A percentile compares a stretch with the other conserved stretches of the same genome.
Conservation (phyloP, 2,797 vertebrate genomes). For the Diplodus sargus region DNA sequence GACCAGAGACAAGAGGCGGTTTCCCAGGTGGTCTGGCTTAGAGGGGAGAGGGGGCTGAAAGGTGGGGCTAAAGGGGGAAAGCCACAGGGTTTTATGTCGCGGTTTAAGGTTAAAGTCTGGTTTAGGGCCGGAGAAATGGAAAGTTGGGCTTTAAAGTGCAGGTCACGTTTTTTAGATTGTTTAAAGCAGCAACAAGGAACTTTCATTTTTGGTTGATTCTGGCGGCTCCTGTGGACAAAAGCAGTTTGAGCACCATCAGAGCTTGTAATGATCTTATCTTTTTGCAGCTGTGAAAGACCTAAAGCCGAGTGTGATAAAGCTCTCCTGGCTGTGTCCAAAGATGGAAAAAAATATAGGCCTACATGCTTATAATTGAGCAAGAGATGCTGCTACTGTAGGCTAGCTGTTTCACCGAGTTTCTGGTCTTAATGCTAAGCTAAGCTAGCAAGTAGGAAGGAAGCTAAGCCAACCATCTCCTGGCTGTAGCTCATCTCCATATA, state of each 20-base stretch:
- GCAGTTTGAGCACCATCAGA: no score
- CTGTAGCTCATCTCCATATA: not conserved
- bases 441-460: not conserved
- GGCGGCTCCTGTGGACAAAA: no score
- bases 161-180: no score
- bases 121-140: no score
- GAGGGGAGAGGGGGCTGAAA: conserved; percentile 16
- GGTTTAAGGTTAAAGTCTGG: conserved; percentile 31
- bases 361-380: no score
- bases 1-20: conserved; percentile 46
- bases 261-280: no score
- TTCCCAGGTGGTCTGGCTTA: conserved; percentile 65
- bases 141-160: no score
- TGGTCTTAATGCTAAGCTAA: conserved; percentile 8
- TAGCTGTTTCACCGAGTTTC: not conserved
- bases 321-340: not conserved
- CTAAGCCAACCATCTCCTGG: not conserved
- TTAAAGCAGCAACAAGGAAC: no score
- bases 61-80: conserved; percentile 10
- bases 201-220: no score
- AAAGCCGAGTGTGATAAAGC: no score
- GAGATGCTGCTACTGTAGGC: no score
- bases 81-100: conserved; percentile 14
- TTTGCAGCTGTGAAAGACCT: no score
- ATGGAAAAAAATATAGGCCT: not conserved